Base-by-base conservation (phyloP, 1,140 invertebrate species). In the Drosophila triauraria region DNA sequence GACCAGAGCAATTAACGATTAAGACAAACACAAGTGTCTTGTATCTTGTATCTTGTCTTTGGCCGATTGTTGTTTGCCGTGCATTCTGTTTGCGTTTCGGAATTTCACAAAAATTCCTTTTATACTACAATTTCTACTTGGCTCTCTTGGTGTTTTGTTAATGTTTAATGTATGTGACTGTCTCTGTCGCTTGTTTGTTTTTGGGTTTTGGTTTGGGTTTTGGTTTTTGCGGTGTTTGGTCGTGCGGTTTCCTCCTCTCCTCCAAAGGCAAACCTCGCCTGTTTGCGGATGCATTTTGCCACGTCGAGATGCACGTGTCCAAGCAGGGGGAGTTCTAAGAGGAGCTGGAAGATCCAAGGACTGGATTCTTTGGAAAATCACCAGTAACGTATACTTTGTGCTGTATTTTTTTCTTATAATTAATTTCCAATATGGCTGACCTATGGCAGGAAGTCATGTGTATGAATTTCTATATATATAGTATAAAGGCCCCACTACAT, bases 31-130 rank as follows among this genome's bases (percentile, higher is more conserved):
- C 53, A 57, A 53, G 46, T 61, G 35, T 59, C 46, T 64, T 84
- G 80, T 77, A 64, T 79, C 51, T 82, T 78, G 82, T 80, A 53
- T 78, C 65, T 78, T 75, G 80, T 82, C 63, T 83, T 59, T 78
- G 71, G 75, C 35, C 54, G 50, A 65, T 42, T 85, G 47, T 82
- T 84, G 65, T 78, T 88, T 78, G 51, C 48, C 59, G 40, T 70
- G 42, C 44, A 61, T 60, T 78, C 8, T 87, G 76, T 86, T 87
- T 87, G 78, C 60, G 57, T 84, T 87, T 90, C 84, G 84, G 85
- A 80, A 88, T 87, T 88, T 88, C 76, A 87, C 69, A 61, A 78
- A 71, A 88, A 88, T 88, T 87, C 80, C 80, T 84, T 87, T 87
- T 88, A 75, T 87, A 65, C 62, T 78, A 80, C 64, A 88, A 80